Percentiles rank a stretch among this genome's conserved stretches.
Evolutionary conservation across 2,113 vertebrate species (phyloP).

Genomic region (Falco punctatus): DNA sequence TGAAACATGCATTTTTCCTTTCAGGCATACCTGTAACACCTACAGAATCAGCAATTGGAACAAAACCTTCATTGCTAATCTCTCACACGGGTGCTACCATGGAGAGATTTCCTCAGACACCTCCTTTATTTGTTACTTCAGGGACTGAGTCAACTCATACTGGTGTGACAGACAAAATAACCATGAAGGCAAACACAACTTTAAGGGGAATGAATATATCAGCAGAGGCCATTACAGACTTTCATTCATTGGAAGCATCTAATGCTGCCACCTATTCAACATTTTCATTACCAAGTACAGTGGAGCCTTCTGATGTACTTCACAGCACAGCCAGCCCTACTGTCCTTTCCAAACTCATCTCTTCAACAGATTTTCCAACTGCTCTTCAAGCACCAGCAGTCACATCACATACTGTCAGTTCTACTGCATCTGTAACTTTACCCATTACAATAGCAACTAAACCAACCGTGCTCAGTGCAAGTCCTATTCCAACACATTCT

Average conservation of each 20-base stretch:
- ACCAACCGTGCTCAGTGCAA: not conserved
- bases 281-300: conserved; percentile 48
- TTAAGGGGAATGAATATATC: not conserved
- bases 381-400: not conserved
- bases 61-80: conserved; percentile 13
- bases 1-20: conserved; percentile 16
- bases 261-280: conserved; percentile 1
- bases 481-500: not conserved
- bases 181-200: not conserved
- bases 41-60: conserved; percentile 72
- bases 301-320: conserved; percentile 18
- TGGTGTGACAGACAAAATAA: not conserved
- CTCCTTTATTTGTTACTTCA: not conserved
- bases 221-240: not conserved
- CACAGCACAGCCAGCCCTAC: not conserved
- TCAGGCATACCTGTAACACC: conserved; percentile 80
- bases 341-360: conserved; percentile 10
- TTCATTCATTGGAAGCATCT: conserved; percentile 5
- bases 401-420: not conserved
- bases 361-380: conserved; percentile 29
- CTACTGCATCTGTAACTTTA: not conserved
- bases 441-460: not conserved
- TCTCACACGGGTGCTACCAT: not conserved
- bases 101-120: not conserved
- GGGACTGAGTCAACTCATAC: not conserved